Evolutionary conservation across 1,140 invertebrate species (phyloP).

Genomic region (Capitella teleta): DNA sequence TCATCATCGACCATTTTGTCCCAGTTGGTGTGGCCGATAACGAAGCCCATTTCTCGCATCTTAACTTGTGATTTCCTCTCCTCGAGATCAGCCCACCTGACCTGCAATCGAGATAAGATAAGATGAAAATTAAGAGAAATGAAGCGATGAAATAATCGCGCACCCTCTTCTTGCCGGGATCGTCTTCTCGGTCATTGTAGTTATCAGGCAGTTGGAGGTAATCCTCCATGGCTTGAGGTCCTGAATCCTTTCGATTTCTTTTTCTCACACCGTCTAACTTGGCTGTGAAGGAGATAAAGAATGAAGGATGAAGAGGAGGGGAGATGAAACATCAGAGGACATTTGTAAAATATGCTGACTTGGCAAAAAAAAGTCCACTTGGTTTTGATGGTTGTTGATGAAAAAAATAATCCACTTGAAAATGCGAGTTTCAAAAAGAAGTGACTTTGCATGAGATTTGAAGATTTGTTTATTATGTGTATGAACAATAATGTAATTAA

Average conservation of each 20-base stretch:
- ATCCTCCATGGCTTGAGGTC: conserved; percentile 66
- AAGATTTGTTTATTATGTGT: no score
- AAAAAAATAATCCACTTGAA: no score
- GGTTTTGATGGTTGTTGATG: no score
- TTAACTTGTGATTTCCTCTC: conserved; percentile 78
- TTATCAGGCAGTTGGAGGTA: conserved; percentile 75
- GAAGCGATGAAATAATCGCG: conserved; percentile 8
- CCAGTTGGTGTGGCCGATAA: conserved; percentile 84
- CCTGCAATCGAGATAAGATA: conserved; percentile 47
- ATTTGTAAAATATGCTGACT: no score
- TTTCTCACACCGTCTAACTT: conserved; percentile 65
- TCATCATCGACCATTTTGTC: conserved; percentile 83
- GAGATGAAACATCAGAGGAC: no score
- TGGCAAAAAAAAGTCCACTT: no score
- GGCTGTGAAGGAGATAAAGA: conserved; percentile 53
- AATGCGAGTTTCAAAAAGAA: no score
- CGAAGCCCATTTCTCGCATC: conserved; percentile 84
- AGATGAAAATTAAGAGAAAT: neutral
- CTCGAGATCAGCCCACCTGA: conserved; percentile 94
- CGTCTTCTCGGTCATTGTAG: conserved; percentile 52
- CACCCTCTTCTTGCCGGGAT: conserved; percentile 75
- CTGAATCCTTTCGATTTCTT: conserved; percentile 44
- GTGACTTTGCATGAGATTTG: no score
- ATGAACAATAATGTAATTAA: no score
- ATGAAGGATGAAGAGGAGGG: no score